Conservation (phyloP, 2,113 vertebrate species). For the Setophaga petechia region DNA sequence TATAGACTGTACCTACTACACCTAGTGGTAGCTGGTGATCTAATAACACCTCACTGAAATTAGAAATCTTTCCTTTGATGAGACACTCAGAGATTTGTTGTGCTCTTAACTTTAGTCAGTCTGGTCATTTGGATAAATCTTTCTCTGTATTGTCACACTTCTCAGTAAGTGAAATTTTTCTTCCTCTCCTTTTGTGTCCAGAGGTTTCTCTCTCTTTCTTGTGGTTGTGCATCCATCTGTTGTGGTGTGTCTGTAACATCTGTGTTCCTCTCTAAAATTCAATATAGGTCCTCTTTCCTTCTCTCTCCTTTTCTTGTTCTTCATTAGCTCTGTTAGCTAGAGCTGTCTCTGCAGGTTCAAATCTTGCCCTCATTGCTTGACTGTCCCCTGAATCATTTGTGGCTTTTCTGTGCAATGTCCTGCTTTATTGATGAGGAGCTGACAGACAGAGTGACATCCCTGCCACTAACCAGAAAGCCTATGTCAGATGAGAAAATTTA, state of each 20-base stretch:
- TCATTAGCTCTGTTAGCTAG: not conserved
- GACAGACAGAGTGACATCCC: not conserved
- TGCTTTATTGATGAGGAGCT: not conserved
- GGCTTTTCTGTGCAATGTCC: not conserved
- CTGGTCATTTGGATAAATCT: not conserved
- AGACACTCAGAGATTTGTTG: not conserved
- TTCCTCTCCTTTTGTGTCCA: not conserved
- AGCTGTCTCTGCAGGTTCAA: not conserved
- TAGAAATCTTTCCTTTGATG: not conserved
- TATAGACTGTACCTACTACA: not conserved
- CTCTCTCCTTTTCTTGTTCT: not conserved
- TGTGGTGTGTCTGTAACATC: not conserved
- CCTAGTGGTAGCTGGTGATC: not conserved
- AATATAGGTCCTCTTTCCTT: not conserved
- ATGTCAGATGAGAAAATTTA: not conserved
- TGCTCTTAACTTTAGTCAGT: not conserved
- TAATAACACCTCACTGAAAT: not conserved
- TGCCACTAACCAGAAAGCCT: not conserved
- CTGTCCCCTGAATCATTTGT: not conserved
- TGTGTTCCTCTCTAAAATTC: not conserved
- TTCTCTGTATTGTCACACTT: not conserved
- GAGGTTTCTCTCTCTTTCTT: not conserved
- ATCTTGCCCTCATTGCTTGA: not conserved
- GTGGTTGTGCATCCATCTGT: not conserved
- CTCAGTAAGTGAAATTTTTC: not conserved